Percentiles rank a stretch among this genome's conserved stretches.
Conservation (phyloP, 2,113 vertebrate genomes). For the Turnix velox region DNA sequence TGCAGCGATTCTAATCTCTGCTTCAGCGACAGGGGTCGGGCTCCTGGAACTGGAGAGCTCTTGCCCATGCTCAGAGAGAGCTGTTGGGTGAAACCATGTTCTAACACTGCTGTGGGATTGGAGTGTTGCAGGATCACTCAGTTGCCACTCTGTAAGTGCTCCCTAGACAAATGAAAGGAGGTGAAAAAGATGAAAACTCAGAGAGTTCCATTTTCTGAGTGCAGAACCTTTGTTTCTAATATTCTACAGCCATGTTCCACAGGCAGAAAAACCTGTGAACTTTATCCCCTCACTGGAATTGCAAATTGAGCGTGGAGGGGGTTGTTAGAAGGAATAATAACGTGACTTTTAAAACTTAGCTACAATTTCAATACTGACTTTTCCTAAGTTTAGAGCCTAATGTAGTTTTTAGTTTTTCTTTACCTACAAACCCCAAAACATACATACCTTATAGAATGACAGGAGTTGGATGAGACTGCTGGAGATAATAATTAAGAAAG, state of each 20-base stretch:
- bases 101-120: neutral
- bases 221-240: neutral
- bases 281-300: neutral
- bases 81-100: too few species aligned
- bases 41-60: neutral
- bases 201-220: neutral
- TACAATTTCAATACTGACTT: neutral
- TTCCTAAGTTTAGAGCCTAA: neutral
- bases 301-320: neutral
- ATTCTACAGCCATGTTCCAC: neutral
- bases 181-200: neutral
- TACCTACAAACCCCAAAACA: neutral
- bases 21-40: rapidly evolving
- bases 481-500: too few species aligned
- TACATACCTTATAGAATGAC: too few species aligned
- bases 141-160: rapidly evolving
- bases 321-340: slow-evolving; percentile 27
- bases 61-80: rapidly evolving
- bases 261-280: neutral
- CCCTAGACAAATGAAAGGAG: neutral
- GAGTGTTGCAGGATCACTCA: rapidly evolving
- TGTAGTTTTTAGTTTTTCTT: neutral
- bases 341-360: neutral
- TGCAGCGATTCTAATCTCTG: rapidly evolving
- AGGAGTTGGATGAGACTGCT: too few species aligned